A percentile compares a stretch with the other conserved stretches of the same genome.
Evolutionary conservation across 2,797 vertebrate species (phyloP).

Genomic region (Sandelia bainsii): DNA sequence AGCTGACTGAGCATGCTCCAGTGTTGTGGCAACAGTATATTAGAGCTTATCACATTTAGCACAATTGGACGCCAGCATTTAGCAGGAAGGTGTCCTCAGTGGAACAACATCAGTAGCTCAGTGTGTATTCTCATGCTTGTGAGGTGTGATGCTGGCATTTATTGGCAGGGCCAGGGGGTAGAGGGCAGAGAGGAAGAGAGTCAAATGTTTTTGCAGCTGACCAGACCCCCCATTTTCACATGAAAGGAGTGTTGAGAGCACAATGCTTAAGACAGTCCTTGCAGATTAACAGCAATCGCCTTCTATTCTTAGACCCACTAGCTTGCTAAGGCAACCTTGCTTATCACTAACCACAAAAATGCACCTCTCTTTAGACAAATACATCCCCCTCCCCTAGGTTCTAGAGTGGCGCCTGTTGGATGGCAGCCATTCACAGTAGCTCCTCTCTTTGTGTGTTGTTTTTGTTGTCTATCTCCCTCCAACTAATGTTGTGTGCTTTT

Average conservation of each 20-base stretch:
- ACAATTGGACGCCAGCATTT: conserved; percentile 66
- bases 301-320: conserved; percentile 78
- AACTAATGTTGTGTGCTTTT: too few species aligned
- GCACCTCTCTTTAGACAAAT: conserved; percentile 61
- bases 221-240: conserved; percentile 83
- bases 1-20: conserved; percentile 74
- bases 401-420: too few species aligned
- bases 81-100: conserved; percentile 82
- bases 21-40: conserved; percentile 65
- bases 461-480: too few species aligned
- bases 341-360: conserved; percentile 74
- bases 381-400: conserved; percentile 39
- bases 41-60: conserved; percentile 72
- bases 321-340: conserved; percentile 55
- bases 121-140: conserved; percentile 53
- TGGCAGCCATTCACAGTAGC: too few species aligned
- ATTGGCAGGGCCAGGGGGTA: conserved; percentile 72
- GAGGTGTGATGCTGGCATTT: conserved; percentile 84
- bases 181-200: conserved; percentile 24
- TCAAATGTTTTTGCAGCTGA: conserved; percentile 87
- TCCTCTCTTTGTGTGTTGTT: too few species aligned
- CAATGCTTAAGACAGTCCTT: conserved; percentile 64
- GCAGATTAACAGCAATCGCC: conserved; percentile 78
- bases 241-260: conserved; percentile 77
- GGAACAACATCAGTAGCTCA: conserved; percentile 46